Conservation (phyloP, 2,888 invertebrate species). For the Rhabditoides inermis region DNA sequence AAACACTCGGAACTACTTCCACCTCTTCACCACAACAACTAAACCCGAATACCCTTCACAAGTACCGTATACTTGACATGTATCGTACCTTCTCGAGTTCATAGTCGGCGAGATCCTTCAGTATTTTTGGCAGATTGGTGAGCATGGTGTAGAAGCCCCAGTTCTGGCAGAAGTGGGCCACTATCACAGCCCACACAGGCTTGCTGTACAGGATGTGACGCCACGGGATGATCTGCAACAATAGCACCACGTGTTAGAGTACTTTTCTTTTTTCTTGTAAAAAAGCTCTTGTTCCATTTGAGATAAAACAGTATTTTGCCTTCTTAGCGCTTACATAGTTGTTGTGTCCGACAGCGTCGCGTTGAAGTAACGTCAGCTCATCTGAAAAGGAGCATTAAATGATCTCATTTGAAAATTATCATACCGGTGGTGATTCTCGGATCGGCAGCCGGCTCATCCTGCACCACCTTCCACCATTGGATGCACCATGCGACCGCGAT, state of each 20-base stretch:
- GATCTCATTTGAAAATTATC: too few relatives aligned
- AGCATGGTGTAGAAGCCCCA: slow-evolving; percentile 58
- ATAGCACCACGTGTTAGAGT: background rate
- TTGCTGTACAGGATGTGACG: slow-evolving; percentile 52
- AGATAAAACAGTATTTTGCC: background rate
- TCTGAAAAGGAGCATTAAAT: too few relatives aligned
- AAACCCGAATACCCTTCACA: too few relatives aligned
- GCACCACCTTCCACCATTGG: slow-evolving; percentile 53
- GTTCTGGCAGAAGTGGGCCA: slow-evolving; percentile 56
- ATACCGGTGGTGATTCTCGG: slow-evolving; percentile 52
- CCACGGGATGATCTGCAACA: slow-evolving; percentile 53
- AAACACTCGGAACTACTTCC: too few relatives aligned
- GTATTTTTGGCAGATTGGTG: slow-evolving; percentile 55
- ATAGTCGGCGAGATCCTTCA: slow-evolving; percentile 52
- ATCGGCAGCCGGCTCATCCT: slow-evolving; percentile 54
- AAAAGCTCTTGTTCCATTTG: background rate
- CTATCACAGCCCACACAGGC: slow-evolving; percentile 56
- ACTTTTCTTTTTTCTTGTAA: background rate
- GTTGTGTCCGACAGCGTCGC: slow-evolving; percentile 31
- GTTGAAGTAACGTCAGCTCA: slow-evolving; percentile 55
- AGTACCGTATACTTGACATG: too few relatives aligned
- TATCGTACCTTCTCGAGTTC: slow-evolving; percentile 37
- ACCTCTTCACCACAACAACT: too few relatives aligned
- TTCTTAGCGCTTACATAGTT: slow-evolving; percentile 33
- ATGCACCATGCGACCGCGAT: slow-evolving; percentile 34